These are phyloP conservation scores for Oppia nitens DNA, from an alignment of 1,140 invertebrate species.

Conservation along the genomic window DNA sequence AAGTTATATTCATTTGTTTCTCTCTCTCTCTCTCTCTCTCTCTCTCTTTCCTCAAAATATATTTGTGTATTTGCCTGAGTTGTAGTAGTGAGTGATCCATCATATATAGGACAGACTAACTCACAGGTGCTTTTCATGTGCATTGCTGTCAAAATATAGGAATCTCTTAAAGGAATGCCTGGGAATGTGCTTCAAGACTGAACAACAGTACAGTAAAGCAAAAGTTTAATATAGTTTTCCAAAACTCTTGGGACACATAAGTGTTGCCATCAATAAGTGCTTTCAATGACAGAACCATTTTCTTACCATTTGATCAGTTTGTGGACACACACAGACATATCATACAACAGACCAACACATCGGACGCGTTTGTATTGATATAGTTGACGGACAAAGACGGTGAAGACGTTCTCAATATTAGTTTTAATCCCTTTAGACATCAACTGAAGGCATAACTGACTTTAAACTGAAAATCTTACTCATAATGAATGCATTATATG, in stretches of 20 bases:
- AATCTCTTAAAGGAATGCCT: not conserved
- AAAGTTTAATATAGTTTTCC: not conserved
- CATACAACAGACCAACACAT: not conserved
- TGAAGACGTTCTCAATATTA: not conserved
- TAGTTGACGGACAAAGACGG: not conserved
- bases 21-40: constrained; percentile 4
- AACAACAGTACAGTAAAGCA: not conserved
- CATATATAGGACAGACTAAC: not conserved
- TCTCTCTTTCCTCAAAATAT: not conserved
- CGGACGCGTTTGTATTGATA: not conserved
- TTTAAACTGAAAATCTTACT: not conserved
- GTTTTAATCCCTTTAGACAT: not conserved
- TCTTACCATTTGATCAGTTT: not conserved
- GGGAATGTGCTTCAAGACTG: too few species aligned
- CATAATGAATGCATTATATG: not conserved
- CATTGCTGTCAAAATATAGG: not conserved
- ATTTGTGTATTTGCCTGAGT: not conserved
- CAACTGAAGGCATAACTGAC: not conserved
- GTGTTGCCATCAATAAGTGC: not conserved
- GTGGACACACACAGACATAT: not conserved
- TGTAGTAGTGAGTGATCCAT: not conserved
- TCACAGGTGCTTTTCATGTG: constrained; percentile 3
- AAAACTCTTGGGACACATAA: not conserved
- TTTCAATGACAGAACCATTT: not conserved
- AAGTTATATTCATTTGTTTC: not conserved